Evolutionary conservation across 2,888 invertebrate genomes (phyloP).

Genomic region (Leptogaster cylindrica): DNA sequence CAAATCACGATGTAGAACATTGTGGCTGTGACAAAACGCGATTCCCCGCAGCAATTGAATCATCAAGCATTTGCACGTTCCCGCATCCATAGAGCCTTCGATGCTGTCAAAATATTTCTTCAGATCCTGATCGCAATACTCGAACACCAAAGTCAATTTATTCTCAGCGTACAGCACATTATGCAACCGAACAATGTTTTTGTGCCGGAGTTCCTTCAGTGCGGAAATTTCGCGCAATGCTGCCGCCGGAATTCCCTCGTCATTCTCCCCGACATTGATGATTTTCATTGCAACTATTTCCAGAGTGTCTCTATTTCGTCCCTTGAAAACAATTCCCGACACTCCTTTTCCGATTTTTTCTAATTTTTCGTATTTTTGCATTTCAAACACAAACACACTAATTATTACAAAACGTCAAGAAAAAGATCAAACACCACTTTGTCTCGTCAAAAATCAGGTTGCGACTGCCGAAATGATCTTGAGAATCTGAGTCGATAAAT

Average conservation of each 20-base stretch:
- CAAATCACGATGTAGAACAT: constrained; percentile 92
- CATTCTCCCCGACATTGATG: constrained; percentile 97
- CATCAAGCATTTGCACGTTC: constrained; percentile 94
- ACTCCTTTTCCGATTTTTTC: constrained; percentile 99
- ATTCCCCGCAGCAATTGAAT: constrained; percentile 92
- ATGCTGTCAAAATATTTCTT: constrained; percentile 99
- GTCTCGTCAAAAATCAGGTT: no score
- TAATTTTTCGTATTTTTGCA: constrained; percentile 98
- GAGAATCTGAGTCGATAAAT: no score
- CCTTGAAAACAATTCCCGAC: constrained; percentile 99
- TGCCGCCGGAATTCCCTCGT: constrained; percentile 98
- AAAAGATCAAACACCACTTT: no score
- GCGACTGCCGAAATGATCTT: no score
- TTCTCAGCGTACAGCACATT: constrained; percentile 98
- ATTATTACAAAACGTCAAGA: no score
- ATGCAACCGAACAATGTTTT: constrained; percentile 95
- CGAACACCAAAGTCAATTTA: constrained; percentile 96
- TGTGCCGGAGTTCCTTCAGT: constrained; percentile 96
- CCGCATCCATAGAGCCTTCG: constrained; percentile 96
- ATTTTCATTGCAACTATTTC: constrained; percentile 98
- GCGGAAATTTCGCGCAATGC: constrained; percentile 97
- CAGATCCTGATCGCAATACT: constrained; percentile 97
- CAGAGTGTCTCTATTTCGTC: constrained; percentile 94
- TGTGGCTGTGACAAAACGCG: constrained; percentile 97
- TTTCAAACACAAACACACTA: no score